Conservation (phyloP, 2,113 vertebrate genomes). For the Leuciscus idus region DNA sequence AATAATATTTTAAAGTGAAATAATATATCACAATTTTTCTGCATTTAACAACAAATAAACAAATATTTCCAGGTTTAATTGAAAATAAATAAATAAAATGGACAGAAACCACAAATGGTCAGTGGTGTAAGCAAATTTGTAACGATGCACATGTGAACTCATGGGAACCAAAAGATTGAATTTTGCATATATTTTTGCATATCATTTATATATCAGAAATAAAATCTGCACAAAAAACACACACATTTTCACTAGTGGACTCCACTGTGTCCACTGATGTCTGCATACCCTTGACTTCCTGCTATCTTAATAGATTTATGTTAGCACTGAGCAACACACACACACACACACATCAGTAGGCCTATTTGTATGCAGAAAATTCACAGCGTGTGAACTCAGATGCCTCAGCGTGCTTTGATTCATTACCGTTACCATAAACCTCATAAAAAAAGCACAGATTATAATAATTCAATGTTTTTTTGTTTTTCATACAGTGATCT, state of each 20-base stretch:
- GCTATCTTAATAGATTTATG: slow-evolving; percentile 27
- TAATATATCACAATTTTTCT: not conserved
- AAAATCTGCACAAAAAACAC: too few relatives aligned
- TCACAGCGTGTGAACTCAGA: slow-evolving; percentile 1
- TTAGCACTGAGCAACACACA: not conserved
- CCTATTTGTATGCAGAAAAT: slow-evolving; percentile 2
- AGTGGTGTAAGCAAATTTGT: too few relatives aligned
- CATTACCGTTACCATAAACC: slow-evolving; percentile 15
- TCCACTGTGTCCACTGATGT: not conserved
- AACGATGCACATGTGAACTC: too few relatives aligned
- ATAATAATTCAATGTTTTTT: not conserved
- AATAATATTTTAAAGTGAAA: not conserved
- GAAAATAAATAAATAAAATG: too few relatives aligned
- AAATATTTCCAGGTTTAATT: too few relatives aligned
- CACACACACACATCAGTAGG: not conserved
- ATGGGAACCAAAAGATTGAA: too few relatives aligned
- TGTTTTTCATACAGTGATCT: not conserved
- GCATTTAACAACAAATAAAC: not conserved
- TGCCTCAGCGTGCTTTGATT: not conserved
- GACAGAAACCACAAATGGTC: too few relatives aligned
- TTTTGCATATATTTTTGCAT: too few relatives aligned
- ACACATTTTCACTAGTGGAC: too few relatives aligned
- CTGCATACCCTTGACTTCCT: not conserved
- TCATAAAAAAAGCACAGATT: not conserved
- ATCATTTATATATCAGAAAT: too few relatives aligned